Evolutionary conservation across 37 sponge, comb jelly and placozoan genomes (phyloP).

Genomic region (Beroe forskalii): DNA sequence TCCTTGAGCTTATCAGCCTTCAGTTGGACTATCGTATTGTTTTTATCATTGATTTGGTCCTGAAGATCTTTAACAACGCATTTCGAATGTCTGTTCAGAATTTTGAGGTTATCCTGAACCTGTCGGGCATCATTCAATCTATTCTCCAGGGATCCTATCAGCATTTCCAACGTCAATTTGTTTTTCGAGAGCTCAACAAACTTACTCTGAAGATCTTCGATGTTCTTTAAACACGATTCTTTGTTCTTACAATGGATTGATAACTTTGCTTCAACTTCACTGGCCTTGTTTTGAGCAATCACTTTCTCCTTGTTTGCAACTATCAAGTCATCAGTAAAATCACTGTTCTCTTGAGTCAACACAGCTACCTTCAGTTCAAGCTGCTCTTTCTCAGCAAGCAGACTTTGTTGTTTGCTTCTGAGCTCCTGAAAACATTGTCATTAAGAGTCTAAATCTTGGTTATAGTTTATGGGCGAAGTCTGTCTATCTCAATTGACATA

Average conservation of each 20-base stretch:
- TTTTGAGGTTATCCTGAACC: neutral
- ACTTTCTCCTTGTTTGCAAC: conserved; percentile 31
- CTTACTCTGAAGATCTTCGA: neutral
- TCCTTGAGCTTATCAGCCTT: neutral
- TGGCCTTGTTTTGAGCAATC: neutral
- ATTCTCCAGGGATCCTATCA: neutral
- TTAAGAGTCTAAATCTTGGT: too few relatives aligned
- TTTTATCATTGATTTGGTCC: neutral
- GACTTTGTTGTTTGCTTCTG: neutral
- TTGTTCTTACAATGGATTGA: conserved; percentile 39
- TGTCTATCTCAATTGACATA: too few relatives aligned
- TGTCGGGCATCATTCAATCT: neutral
- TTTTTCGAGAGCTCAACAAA: neutral
- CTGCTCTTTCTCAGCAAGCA: neutral
- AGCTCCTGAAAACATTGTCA: conserved; percentile 51
- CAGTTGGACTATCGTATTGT: neutral
- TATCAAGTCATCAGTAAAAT: neutral
- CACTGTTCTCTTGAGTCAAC: neutral
- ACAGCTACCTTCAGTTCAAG: neutral
- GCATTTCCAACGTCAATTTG: neutral
- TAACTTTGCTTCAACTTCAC: conserved; percentile 33
- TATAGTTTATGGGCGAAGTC: too few relatives aligned
- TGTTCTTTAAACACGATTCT: conserved; percentile 4
- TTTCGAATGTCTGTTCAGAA: neutral
- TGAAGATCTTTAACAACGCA: conserved; percentile 10